These are phyloP conservation scores for Elachura formosa DNA, from an alignment of 2,113 vertebrate species.

Conservation along the genomic window DNA sequence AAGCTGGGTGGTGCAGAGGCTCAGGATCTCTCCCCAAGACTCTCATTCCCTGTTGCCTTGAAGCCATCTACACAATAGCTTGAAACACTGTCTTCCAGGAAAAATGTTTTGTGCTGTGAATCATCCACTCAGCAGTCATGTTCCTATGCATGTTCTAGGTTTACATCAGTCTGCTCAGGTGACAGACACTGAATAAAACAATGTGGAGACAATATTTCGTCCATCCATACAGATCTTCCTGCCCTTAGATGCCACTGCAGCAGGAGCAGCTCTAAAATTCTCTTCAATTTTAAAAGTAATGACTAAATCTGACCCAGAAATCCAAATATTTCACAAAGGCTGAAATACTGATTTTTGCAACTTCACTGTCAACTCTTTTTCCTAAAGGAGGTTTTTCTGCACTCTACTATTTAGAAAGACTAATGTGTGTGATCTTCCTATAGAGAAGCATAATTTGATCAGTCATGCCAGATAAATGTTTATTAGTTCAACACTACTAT, in stretches of 20 bases:
- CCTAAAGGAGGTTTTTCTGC: background rate
- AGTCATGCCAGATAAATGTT: background rate
- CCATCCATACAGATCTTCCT: background rate
- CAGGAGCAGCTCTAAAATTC: background rate
- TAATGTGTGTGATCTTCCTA: background rate
- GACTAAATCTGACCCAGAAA: background rate
- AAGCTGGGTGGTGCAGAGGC: background rate
- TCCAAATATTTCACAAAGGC: background rate
- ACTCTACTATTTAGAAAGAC: background rate
- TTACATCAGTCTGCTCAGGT: background rate
- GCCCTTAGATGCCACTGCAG: background rate
- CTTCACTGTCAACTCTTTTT: background rate
- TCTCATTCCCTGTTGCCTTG: background rate
- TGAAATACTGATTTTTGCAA: background rate
- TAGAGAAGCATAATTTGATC: background rate
- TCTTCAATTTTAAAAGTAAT: background rate
- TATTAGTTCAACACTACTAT: background rate
- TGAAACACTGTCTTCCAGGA: background rate
- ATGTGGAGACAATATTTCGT: background rate
- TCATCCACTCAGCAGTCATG: background rate
- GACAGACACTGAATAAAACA: background rate
- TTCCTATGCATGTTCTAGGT: background rate
- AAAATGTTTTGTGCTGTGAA: background rate
- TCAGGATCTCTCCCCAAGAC: background rate
- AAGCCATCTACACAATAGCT: background rate